Base-by-base conservation (phyloP, 2,888 invertebrate genomes). In the Euzophera pinguis region DNA sequence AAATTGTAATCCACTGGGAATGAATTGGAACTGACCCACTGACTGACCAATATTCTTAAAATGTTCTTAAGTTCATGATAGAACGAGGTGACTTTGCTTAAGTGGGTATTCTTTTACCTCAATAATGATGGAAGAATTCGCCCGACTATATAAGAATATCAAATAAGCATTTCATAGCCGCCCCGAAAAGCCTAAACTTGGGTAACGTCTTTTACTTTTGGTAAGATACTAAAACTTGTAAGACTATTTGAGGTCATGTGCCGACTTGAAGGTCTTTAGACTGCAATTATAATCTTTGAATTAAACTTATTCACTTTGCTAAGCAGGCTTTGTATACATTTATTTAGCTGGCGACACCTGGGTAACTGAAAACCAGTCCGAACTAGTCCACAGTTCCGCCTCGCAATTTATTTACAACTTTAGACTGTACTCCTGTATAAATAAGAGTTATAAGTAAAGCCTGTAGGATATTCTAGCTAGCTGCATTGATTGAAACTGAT, bases 401-500 rank as follows among this genome's bases (percentile, higher is more conserved):
- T 49, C 22, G 10, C 32, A 16, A 9, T 3, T 49, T 27, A 38
- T 49, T 39, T 14, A 38, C 39, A 32, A 45, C 32, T 45, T 34
- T 14, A 16, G 9, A 45, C 45, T 32, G 6, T 45, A 32, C 8
- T 13, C 5, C 16, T 32, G 16, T 6, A 9, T 3, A 10, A 14
- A 45, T 32, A 45, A 45, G 45, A 45, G 32, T 32, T 6, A 45
- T 13, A n/a, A n/a, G n/a, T n/a, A n/a, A n/a, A 32, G 14, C 6
- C 6, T 32, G 10, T 14, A 45, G 45, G 45, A 14, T 38, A 37
- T 22, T 39, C 49, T 13, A 50, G 52, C 38, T 50, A 52, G 53
- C 53, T 56, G 56, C 49, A 53, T 51, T 53, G 58, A 56, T 58
- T 56, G 56, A 50, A 55, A 56, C 52, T 49, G 38, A 49, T 49